These are phyloP conservation scores for Myzus persicae DNA, from an alignment of 1,140 invertebrate genomes.

Conservation along the genomic window DNA sequence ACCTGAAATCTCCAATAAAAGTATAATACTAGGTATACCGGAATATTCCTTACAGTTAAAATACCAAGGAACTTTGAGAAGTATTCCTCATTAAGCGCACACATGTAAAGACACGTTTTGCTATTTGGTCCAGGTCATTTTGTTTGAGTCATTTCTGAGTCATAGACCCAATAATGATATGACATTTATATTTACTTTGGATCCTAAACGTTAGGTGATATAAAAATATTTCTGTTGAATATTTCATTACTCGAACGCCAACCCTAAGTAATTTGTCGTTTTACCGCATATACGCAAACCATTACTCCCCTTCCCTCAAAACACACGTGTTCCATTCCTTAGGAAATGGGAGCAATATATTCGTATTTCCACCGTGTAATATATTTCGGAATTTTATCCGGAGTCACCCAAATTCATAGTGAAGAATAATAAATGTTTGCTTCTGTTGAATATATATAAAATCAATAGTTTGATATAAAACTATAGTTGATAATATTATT, in stretches of 20 bases:
- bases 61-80: background rate
- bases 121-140: background rate
- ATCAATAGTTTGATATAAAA: background rate
- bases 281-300: constrained; percentile 52
- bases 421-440: constrained; percentile 26
- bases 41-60: background rate
- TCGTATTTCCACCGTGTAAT: constrained; percentile 47
- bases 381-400: constrained; percentile 47
- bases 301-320: constrained; percentile 30
- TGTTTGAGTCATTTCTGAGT: constrained; percentile 8
- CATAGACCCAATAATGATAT: constrained; percentile 37
- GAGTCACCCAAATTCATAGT: constrained; percentile 10
- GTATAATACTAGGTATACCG: background rate
- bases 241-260: constrained; percentile 54
- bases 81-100: background rate
- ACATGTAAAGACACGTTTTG: background rate
- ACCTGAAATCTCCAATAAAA: background rate
- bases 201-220: constrained; percentile 47
- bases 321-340: constrained; percentile 45
- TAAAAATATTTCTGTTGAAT: constrained; percentile 55
- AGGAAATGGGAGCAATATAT: constrained; percentile 40
- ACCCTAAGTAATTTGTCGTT: constrained; percentile 57
- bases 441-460: constrained; percentile 60
- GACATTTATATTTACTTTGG: constrained; percentile 57
- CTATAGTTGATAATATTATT: background rate